phyloP scores from a whole-genome alignment of 2,113 vertebrate genomes.

The Oreochromis spilurus region DNA sequence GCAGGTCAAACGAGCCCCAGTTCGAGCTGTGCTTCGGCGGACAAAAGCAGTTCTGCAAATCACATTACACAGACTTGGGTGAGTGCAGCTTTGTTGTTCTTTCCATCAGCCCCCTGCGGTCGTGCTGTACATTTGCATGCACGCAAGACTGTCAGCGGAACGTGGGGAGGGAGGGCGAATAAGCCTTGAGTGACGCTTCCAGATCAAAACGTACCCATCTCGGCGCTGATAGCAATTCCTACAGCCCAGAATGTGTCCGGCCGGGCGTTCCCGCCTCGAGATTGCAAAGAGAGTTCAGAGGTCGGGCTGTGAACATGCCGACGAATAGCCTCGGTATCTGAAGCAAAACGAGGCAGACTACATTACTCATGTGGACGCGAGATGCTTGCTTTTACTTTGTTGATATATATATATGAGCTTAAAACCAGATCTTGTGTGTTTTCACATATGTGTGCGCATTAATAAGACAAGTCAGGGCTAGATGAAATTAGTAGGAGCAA shows the following conservation, averaged over 20 bases:
- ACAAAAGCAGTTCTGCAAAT: slow-evolving; percentile 94
- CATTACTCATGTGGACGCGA: slow-evolving; percentile 18
- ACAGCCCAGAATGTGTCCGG: slow-evolving; percentile 1
- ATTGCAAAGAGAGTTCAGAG: slow-evolving; percentile 39
- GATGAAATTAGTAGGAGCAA: not conserved
- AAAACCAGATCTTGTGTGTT: slow-evolving; percentile 2
- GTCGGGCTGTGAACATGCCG: slow-evolving; percentile 13
- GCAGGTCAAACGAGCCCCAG: slow-evolving; percentile 87
- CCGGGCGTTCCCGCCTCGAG: slow-evolving; percentile 1
- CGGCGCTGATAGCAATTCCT: not conserved
- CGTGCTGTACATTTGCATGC: slow-evolving; percentile 1
- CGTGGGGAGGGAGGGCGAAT: not conserved
- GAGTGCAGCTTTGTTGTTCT: slow-evolving; percentile 62
- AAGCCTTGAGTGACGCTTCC: slow-evolving; percentile 25
- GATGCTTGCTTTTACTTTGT: slow-evolving; percentile 19
- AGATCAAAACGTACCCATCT: slow-evolving; percentile 31
- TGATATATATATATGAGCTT: not conserved
- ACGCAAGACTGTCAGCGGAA: slow-evolving; percentile 2
- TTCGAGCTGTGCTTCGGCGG: slow-evolving; percentile 97
- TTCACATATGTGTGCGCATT: not conserved
- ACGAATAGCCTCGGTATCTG: not conserved
- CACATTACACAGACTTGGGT: slow-evolving; percentile 99
- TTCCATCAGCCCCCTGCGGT: slow-evolving; percentile 21
- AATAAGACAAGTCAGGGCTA: not conserved
- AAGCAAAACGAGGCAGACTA: not conserved